Percentiles rank a stretch among this genome's conserved stretches.
phyloP scores from a whole-genome alignment of 1,140 invertebrate species.

The Orchestia grillus region DNA sequence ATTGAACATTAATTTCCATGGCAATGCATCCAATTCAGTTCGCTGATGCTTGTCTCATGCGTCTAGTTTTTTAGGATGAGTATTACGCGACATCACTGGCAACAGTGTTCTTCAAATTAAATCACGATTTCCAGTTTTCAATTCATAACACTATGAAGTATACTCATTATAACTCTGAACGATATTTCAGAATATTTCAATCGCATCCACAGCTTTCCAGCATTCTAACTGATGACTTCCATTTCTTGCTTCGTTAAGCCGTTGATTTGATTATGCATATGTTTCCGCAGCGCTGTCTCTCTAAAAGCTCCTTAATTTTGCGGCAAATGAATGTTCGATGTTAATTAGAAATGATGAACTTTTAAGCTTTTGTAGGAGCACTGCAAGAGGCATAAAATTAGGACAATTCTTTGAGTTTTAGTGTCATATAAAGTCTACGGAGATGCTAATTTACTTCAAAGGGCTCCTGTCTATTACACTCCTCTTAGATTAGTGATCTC shows the following conservation, averaged over 20 bases:
- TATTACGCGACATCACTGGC: not conserved
- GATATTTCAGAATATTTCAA: not conserved
- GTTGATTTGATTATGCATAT: not conserved
- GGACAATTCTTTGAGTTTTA: not conserved
- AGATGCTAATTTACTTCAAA: not conserved
- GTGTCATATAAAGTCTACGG: not conserved
- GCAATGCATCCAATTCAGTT: not conserved
- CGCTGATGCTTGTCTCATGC: not conserved
- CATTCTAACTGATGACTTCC: not conserved
- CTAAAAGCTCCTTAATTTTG: not conserved
- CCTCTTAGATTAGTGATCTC: no score
- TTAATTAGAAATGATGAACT: not conserved
- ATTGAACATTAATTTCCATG: not conserved
- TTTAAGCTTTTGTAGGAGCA: not conserved
- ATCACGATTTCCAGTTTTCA: not conserved
- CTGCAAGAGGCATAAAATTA: not conserved
- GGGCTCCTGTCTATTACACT: not conserved
- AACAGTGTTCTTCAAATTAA: not conserved
- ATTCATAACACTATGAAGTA: not conserved
- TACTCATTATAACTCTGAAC: not conserved
- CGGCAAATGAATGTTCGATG: not conserved
- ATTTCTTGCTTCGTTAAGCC: not conserved
- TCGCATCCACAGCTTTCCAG: not conserved
- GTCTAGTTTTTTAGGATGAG: not conserved
- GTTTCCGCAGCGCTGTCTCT: not conserved